These are phyloP conservation scores for Apteryx owenii DNA, from an alignment of 2,113 vertebrate species.

Conservation along the genomic window DNA sequence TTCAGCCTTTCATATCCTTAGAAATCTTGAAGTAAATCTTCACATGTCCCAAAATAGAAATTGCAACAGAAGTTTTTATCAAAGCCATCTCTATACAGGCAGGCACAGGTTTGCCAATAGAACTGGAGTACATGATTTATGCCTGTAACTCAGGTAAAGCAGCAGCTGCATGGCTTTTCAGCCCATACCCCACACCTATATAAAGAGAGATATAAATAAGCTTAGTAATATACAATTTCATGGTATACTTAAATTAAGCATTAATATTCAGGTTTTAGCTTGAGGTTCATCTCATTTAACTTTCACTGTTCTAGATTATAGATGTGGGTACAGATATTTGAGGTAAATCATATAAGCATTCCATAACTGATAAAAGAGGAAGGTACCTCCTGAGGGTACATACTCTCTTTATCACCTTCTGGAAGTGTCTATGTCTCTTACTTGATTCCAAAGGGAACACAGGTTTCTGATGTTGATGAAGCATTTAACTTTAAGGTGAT, in stretches of 20 bases:
- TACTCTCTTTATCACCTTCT: background rate
- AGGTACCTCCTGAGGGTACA: background rate
- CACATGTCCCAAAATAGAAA: background rate
- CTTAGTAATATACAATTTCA: background rate
- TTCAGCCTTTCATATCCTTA: slow-evolving; percentile 26
- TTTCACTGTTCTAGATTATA: background rate
- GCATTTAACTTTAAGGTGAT: background rate
- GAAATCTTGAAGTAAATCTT: slow-evolving; percentile 10
- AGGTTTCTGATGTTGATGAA: background rate
- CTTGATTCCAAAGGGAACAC: background rate
- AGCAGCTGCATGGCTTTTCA: background rate
- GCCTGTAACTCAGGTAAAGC: background rate
- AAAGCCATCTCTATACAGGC: background rate
- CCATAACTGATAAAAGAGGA: background rate
- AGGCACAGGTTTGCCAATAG: background rate
- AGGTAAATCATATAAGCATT: background rate
- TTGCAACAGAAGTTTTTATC: background rate
- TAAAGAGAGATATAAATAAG: slow-evolving; percentile 1
- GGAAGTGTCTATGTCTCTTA: background rate
- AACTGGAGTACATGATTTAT: background rate
- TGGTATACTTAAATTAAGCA: background rate
- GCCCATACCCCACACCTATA: background rate
- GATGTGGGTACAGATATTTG: background rate
- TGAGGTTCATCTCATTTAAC: background rate
- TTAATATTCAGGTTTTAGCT: background rate